These are phyloP conservation scores for Eptatretus atami DNA, from an alignment of 2,797 vertebrate species.

Conservation along the genomic window DNA sequence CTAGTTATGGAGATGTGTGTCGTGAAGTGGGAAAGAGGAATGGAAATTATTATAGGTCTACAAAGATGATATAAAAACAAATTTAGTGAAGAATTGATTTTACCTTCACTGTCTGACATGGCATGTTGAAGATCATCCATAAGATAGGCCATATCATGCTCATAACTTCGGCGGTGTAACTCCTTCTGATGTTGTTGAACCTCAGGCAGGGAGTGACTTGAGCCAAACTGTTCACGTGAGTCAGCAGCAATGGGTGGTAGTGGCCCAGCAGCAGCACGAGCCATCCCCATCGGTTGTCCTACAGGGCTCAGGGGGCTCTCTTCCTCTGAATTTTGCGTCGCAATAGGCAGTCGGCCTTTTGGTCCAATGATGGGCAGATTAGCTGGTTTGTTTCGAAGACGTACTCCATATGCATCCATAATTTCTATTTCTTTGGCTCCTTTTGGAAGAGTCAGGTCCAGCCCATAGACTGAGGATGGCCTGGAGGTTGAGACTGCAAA, in stretches of 20 bases:
- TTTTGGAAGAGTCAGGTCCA: background rate
- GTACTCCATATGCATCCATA: background rate
- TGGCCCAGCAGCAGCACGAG: conserved; percentile 76
- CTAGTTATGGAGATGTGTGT: too few relatives aligned
- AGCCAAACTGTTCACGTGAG: conserved; percentile 89
- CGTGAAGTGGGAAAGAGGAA: too few relatives aligned
- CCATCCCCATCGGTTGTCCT: conserved; percentile 98
- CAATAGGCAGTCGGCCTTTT: conserved; percentile 74
- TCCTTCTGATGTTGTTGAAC: conserved; percentile 98
- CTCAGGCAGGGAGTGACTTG: conserved; percentile 90
- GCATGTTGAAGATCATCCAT: conserved; percentile 99
- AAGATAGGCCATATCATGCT: conserved; percentile 88
- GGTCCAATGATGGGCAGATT: conserved; percentile 96
- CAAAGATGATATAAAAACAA: too few relatives aligned
- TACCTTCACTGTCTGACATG: conserved; percentile 99
- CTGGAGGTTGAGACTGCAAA: background rate
- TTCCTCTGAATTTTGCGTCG: conserved; percentile 94
- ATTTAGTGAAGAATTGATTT: conserved; percentile 18
- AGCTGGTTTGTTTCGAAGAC: conserved; percentile 53
- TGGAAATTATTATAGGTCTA: too few relatives aligned
- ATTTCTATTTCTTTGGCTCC: background rate
- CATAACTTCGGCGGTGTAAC: conserved; percentile 70
- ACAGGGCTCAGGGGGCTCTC: conserved; percentile 94
- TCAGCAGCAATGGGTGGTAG: conserved; percentile 94
- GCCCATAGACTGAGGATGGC: conserved; percentile 3